Base-by-base conservation (phyloP, 2,888 invertebrate genomes). In the Sphecodes monilicornis region DNA sequence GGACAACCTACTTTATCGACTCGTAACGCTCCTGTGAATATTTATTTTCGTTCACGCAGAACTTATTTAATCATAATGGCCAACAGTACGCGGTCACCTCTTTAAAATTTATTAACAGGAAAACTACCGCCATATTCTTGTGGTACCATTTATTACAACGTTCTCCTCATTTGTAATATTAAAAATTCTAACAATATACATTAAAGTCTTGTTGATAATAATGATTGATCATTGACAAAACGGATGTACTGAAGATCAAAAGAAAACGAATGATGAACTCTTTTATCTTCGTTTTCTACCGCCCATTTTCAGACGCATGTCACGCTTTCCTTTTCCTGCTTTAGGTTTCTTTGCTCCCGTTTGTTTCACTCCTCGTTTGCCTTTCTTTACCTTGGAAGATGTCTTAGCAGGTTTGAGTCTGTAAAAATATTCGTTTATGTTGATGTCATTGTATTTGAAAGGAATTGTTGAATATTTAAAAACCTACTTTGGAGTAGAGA, bases 251-350 rank as follows among this genome's bases (percentile, higher is more conserved):
- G 29, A 2, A 18, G 16, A 29, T 43, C 36, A 11, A 43, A 4
- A 16, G 60, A 0, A 46, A 29, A 64, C 50, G 78, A 36, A 60
- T 36, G 1, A 5, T 22, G 3, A 39, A 64, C 68, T n/a, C 66
- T 57, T 86, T 83, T 95, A 97, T 95, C 97, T 96, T 93, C 97
- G 96, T 93, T 97, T 97, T 86, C 97, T 96, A 3, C 97, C 97
- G 46, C 95, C 94, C n/a, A 96, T 95, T 90, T 96, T 96, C 92
- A 96, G 97, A 87, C 96, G 96, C 0, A 96, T 96, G 93, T 97
- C 96, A 86, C 97, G 95, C 90, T 97, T 96, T 16, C 97, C 97
- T 91, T 96, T 96, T 18, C 97, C 97, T 72, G 96, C 97, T 92
- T 97, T 97, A 0, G 97, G 97, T 93, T 97, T 97, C 86, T 95